Percentiles rank a stretch among this genome's conserved stretches.
These are phyloP conservation scores for Ericerus pela DNA, from an alignment of 1,140 invertebrate species.

Conservation along the genomic window DNA sequence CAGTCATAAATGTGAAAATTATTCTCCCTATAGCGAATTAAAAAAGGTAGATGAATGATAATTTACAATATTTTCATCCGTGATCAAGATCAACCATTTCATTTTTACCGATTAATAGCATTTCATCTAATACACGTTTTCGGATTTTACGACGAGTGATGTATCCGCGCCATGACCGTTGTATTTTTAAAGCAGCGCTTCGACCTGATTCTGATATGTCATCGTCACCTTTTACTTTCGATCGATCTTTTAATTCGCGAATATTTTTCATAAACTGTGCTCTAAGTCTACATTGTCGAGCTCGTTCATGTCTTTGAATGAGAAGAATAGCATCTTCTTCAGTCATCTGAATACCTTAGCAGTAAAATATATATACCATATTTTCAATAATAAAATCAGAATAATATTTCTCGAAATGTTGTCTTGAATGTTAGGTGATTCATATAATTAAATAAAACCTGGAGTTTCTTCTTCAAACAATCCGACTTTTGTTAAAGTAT, in stretches of 20 bases:
- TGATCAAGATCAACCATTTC: too few species aligned
- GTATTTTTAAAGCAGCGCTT: conserved; percentile 56
- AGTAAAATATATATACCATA: too few species aligned
- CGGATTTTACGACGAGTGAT: conserved; percentile 50
- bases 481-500: conserved; percentile 48
- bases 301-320: conserved; percentile 79
- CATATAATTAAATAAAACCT: conserved; percentile 19
- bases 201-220: conserved; percentile 33
- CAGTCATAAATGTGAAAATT: too few species aligned
- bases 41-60: too few species aligned
- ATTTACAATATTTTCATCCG: too few species aligned
- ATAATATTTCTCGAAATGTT: too few species aligned
- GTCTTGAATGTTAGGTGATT: background rate
- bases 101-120: conserved; percentile 69
- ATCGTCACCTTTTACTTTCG: conserved; percentile 31
- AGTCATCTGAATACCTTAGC: conserved; percentile 37
- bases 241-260: conserved; percentile 52
- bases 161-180: conserved; percentile 68
- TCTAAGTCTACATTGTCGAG: conserved; percentile 59
- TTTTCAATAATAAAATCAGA: too few species aligned
- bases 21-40: too few species aligned
- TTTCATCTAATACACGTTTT: conserved; percentile 58
- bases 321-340: conserved; percentile 69
- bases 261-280: conserved; percentile 87
- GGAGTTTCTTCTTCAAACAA: conserved; percentile 42